phyloP scores from a whole-genome alignment of 2,797 vertebrate genomes.

The Trachops cirrhosus region DNA sequence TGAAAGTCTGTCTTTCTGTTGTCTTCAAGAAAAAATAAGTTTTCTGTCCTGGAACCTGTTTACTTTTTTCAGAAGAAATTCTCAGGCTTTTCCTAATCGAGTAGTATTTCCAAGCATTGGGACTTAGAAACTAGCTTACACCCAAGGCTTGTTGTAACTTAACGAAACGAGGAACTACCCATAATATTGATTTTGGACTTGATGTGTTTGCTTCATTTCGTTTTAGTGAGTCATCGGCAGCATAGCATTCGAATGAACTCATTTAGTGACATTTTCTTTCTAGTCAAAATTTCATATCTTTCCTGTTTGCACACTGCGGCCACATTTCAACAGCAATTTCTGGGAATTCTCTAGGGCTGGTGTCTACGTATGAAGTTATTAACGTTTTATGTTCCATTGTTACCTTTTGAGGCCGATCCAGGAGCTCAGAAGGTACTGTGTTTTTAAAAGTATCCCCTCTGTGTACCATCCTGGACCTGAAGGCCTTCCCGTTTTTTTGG shows the following conservation, averaged over 20 bases:
- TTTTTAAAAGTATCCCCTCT: not conserved
- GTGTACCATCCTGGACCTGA: not conserved
- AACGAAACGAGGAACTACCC: constrained; percentile 8
- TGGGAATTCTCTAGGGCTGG: not conserved
- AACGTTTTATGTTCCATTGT: not conserved
- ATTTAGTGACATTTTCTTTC: not conserved
- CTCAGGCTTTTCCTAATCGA: constrained; percentile 15
- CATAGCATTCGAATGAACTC: not conserved
- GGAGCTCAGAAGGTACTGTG: not conserved
- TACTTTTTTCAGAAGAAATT: constrained; percentile 32
- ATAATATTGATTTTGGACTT: constrained; percentile 35
- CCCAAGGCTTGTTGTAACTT: not conserved
- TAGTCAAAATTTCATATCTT: not conserved
- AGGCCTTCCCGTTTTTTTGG: not conserved
- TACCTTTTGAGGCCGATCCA: not conserved
- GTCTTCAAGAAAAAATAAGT: not conserved
- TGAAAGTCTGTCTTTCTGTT: not conserved
- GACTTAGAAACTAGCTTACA: not conserved
- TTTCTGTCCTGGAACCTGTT: not conserved
- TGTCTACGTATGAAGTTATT: not conserved
- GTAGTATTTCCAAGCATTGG: constrained; percentile 1
- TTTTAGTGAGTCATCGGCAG: constrained; percentile 31
- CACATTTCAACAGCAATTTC: not conserved
- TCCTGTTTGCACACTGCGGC: not conserved
- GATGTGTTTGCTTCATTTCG: constrained; percentile 12